phyloP scores from a whole-genome alignment of 2,888 invertebrate species.

The Brachypterus glaber region DNA sequence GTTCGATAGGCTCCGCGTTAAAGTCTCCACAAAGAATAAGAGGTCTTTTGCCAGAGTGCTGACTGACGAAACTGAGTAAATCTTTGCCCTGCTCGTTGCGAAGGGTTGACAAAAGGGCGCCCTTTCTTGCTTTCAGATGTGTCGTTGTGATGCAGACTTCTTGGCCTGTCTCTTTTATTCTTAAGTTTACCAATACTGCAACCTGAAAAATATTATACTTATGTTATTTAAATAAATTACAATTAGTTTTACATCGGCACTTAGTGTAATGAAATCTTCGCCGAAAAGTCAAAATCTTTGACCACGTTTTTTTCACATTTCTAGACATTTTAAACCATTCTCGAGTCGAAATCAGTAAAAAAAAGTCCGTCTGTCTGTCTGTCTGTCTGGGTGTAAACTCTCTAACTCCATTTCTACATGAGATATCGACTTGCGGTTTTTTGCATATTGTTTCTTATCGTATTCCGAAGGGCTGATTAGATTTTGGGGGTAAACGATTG shows the following conservation, averaged over 20 bases:
- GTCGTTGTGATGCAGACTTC: constrained; percentile 61
- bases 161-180: constrained; percentile 45
- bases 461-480: too few relatives aligned
- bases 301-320: too few relatives aligned
- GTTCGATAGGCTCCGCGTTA: constrained; percentile 64
- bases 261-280: too few relatives aligned
- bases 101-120: constrained; percentile 55
- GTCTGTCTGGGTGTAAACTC: too few relatives aligned
- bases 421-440: too few relatives aligned
- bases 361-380: too few relatives aligned
- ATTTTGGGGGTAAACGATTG: too few relatives aligned
- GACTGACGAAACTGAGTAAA: constrained; percentile 48
- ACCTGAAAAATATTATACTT: constrained; percentile 39
- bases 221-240: constrained; percentile 1
- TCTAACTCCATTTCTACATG: too few relatives aligned
- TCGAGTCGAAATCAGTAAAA: too few relatives aligned
- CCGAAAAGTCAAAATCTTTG: too few relatives aligned
- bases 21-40: constrained; percentile 64
- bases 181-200: constrained; percentile 49
- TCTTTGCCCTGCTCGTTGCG: constrained; percentile 65
- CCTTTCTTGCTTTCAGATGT: constrained; percentile 63
- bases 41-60: constrained; percentile 45
- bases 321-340: too few relatives aligned
- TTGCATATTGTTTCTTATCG: too few relatives aligned
- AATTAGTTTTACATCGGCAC: neutral